phyloP scores from a whole-genome alignment of 1,140 invertebrate genomes.

The Hyposmocoma kahamanoa region DNA sequence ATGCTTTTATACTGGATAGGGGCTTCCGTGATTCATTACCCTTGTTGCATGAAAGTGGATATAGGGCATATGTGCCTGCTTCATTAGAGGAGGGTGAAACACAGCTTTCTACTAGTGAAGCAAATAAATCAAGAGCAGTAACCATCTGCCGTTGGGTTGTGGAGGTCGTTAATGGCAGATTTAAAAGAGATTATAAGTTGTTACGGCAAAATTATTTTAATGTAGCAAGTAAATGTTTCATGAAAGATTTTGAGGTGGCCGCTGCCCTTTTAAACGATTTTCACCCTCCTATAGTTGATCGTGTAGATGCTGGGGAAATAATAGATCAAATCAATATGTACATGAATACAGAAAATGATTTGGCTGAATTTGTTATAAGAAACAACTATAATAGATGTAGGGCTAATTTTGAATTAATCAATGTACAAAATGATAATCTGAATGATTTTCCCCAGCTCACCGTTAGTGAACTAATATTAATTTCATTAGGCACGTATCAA shows the following conservation, averaged over 20 bases:
- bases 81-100: constrained; percentile 21
- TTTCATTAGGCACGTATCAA: constrained; percentile 17
- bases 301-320: constrained; percentile 8
- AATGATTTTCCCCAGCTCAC: constrained; percentile 11
- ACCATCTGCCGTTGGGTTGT: constrained; percentile 17
- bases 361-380: constrained; percentile 11
- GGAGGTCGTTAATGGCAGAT: constrained; percentile 6
- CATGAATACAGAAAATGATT: constrained; percentile 17
- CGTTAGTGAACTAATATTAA: constrained; percentile 12
- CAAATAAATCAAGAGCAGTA: constrained; percentile 10
- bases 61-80: constrained; percentile 22
- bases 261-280: constrained; percentile 13
- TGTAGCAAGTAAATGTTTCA: constrained; percentile 17
- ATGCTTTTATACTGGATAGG: constrained; percentile 4
- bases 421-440: constrained; percentile 9
- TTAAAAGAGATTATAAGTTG: constrained; percentile 6
- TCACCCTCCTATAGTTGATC: constrained; percentile 10
- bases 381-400: constrained; percentile 11
- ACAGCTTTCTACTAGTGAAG: constrained; percentile 12
- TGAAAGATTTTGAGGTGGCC: constrained; percentile 14
- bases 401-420: constrained; percentile 8
- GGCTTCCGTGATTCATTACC: constrained; percentile 15
- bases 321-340: constrained; percentile 8
- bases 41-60: constrained; percentile 14
- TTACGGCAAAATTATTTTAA: constrained; percentile 16